Base-by-base conservation (phyloP, 1,140 invertebrate species). In the Nebria ingens region DNA sequence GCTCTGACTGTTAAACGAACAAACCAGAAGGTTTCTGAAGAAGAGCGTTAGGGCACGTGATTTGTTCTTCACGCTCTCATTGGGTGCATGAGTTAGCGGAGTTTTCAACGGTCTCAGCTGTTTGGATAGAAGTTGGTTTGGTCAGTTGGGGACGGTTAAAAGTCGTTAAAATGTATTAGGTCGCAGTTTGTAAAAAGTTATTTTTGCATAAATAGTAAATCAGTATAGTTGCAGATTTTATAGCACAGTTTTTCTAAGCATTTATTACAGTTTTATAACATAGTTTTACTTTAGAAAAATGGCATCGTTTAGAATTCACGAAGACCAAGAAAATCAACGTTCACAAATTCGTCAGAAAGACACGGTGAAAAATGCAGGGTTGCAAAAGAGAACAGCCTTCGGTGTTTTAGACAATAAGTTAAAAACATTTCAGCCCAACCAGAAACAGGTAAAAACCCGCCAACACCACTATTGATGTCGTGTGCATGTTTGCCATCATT, bases 311-410 rank as follows among this genome's bases (percentile, higher is more conserved):
- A 73, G 76, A 67, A 78, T 84, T 61, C 77, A 80, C 67, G 78
- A 82, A 60, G 81, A 84, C 69, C 80, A 83, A 70, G 82, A 85
- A 73, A 84, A 84, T 63, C 69, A 70, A 19, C 62, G 65, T 22
- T 58, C 58, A 15, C 65, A 67, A 58, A 51, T 60, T 61, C 45
- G 66, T 21, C 71, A 72, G 60, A 71, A 75, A 67, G 77, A 74
- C 60, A 65, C 64, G 54, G 61, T 70, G 52, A 74, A 73, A 69
- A 64, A 68, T 50, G 60, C 70, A 53, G 71, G 71, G 20, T 70
- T 75, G 57, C 73, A 76, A 65, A 82, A 81, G 65, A 76, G 82
- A 53, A 74, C 80, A 6, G 75, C 77, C 19, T 66, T 79, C 1
- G 77, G 78, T 0, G 67, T 74, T 15, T 62, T 79, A 12, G 73